phyloP scores from a whole-genome alignment of 2,888 invertebrate genomes.

The Rhabditoides inermis region DNA sequence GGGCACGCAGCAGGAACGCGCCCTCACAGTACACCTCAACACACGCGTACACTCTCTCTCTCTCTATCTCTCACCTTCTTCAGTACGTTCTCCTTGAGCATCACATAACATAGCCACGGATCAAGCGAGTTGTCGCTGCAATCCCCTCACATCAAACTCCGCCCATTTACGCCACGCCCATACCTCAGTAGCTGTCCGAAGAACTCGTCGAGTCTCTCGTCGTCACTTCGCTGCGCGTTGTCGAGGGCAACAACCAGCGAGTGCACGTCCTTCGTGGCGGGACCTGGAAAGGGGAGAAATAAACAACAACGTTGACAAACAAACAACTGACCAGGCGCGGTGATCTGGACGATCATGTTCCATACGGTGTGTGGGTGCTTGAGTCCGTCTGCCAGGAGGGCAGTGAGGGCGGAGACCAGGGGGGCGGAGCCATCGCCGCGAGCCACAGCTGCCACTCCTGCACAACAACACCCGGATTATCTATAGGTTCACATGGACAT shows the following conservation, averaged over 20 bases:
- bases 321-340: slow-evolving; percentile 22
- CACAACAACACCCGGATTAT: no score
- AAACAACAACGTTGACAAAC: no score
- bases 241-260: slow-evolving; percentile 75
- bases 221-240: slow-evolving; percentile 69
- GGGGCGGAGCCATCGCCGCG: slow-evolving; percentile 31
- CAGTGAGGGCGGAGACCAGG: slow-evolving; percentile 74
- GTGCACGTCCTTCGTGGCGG: slow-evolving; percentile 73
- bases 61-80: slow-evolving; percentile 66
- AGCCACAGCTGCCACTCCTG: no score
- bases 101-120: slow-evolving; percentile 78
- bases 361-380: slow-evolving; percentile 61
- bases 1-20: slow-evolving; percentile 66
- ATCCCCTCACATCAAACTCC: slow-evolving; percentile 46
- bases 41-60: not conserved
- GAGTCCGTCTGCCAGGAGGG: slow-evolving; percentile 74
- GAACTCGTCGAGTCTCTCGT: slow-evolving; percentile 52
- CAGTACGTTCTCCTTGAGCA: slow-evolving; percentile 68
- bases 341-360: slow-evolving; percentile 26
- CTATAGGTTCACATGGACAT: no score
- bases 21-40: slow-evolving; percentile 64
- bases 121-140: slow-evolving; percentile 63
- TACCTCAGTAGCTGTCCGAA: slow-evolving; percentile 1
- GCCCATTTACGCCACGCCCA: no score
- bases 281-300: slow-evolving; percentile 63